Percentiles rank a stretch among this genome's conserved stretches.
These are phyloP conservation scores for Erythrolamprus reginae DNA, from an alignment of 2,113 vertebrate species.

Conservation along the genomic window DNA sequence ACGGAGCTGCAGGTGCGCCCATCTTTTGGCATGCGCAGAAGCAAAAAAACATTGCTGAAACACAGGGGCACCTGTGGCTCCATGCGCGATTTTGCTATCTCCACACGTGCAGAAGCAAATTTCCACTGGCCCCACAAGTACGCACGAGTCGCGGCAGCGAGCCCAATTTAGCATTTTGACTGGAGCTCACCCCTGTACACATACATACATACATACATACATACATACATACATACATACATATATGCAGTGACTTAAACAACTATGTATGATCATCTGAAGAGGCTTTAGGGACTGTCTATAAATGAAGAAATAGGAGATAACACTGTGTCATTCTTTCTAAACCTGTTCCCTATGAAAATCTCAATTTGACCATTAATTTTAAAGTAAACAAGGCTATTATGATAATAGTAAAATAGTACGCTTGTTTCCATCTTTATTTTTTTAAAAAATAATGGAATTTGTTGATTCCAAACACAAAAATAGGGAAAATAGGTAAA, in stretches of 20 bases:
- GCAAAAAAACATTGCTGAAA: too few species aligned
- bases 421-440: background rate
- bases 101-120: too few species aligned
- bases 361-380: background rate
- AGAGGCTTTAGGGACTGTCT: background rate
- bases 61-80: too few species aligned
- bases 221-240: too few species aligned
- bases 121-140: too few species aligned
- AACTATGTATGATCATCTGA: background rate
- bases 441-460: conserved; percentile 25
- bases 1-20: too few species aligned
- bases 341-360: background rate
- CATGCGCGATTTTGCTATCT: too few species aligned
- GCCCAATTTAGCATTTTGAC: too few species aligned
- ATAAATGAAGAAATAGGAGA: background rate
- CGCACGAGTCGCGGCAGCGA: too few species aligned
- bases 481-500: background rate
- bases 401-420: conserved; percentile 25
- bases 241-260: background rate
- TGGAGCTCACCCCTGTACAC: too few species aligned
- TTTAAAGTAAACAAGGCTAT: background rate
- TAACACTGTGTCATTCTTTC: background rate
- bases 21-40: too few species aligned
- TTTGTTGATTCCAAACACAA: conserved; percentile 12
- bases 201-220: too few species aligned